Conservation (phyloP, 2,888 invertebrate species). For the Xestia c-nigrum region DNA sequence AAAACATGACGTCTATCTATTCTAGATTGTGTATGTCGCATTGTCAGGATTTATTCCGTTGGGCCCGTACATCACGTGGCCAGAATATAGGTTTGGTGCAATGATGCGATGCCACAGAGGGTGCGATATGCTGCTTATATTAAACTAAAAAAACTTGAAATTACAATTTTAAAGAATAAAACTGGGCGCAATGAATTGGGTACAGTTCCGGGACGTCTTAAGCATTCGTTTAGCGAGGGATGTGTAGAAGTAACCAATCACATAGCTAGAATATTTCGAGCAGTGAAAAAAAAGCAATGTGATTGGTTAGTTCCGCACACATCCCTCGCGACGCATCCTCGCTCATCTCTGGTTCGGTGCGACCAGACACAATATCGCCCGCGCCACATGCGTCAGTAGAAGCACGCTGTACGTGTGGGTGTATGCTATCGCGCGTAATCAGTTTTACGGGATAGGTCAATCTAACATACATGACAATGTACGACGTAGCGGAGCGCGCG, state of each 20-base stretch:
- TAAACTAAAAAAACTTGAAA: background rate
- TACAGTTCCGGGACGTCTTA: slow-evolving; percentile 3
- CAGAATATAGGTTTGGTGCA: background rate
- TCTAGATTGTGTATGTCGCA: background rate
- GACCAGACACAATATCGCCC: no score
- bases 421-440: background rate
- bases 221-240: background rate
- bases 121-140: no score
- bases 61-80: background rate
- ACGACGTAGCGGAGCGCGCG: no score
- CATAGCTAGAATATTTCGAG: no score
- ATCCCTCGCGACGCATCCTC: no score
- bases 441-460: background rate
- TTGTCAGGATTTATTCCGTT: background rate
- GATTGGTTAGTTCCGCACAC: no score
- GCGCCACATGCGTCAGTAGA: background rate
- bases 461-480: no score
- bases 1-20: background rate
- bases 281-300: no score
- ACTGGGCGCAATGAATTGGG: background rate
- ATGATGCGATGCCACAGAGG: background rate
- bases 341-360: no score
- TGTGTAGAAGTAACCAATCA: no score
- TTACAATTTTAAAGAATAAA: background rate
- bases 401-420: background rate